Percentiles rank a stretch among this genome's conserved stretches.
phyloP scores from a whole-genome alignment of 1,140 invertebrate species.

The Palaemon carinicauda region DNA sequence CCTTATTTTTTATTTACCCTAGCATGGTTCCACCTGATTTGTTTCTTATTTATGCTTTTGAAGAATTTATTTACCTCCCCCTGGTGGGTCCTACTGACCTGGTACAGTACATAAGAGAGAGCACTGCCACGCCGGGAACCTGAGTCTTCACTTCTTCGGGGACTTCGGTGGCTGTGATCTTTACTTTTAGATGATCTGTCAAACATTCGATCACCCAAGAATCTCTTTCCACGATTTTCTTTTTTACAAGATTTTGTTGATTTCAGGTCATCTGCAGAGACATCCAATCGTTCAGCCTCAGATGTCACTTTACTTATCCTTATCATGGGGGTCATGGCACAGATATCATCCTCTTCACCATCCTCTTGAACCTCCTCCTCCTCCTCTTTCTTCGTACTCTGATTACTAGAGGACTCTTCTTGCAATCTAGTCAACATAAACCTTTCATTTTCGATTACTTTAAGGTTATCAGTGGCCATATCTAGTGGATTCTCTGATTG shows the following conservation, averaged over 20 bases:
- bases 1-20: no score
- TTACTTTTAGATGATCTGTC: not conserved
- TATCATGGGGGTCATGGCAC: no score
- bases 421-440: not conserved
- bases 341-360: not conserved
- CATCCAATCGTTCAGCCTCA: not conserved
- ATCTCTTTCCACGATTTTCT: no score
- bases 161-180: not conserved
- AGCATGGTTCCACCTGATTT: not conserved
- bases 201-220: not conserved
- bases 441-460: not conserved
- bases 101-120: slow-evolving; percentile 33
- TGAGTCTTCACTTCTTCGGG: not conserved
- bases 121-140: slow-evolving; percentile 31
- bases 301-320: not conserved
- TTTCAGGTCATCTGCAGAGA: no score
- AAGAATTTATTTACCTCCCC: not conserved
- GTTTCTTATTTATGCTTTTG: not conserved
- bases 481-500: no score
- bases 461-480: no score
- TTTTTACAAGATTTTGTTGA: no score
- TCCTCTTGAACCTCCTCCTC: not conserved
- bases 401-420: not conserved
- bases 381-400: not conserved
- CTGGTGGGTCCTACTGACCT: slow-evolving; percentile 24